Conservation (phyloP, 2,888 invertebrate species). For the Xestia rhomboidea region DNA sequence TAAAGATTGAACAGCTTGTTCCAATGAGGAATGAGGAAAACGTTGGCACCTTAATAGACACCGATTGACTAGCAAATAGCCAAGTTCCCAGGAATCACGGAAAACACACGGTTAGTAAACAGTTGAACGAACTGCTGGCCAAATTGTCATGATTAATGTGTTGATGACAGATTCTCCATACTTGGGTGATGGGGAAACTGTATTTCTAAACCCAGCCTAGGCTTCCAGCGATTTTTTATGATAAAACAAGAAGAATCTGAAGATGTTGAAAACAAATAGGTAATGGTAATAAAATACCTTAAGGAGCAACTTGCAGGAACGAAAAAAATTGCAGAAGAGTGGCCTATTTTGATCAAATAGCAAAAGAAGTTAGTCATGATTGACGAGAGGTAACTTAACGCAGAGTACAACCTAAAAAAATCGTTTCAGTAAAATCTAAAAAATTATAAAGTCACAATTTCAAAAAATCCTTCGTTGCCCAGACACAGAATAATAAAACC, state of each 20-base stretch:
- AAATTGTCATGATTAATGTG: constrained; percentile 14
- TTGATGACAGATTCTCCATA: background rate
- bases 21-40: constrained; percentile 45
- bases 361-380: background rate
- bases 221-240: background rate
- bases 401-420: background rate
- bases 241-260: background rate
- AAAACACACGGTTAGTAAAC: constrained; percentile 44
- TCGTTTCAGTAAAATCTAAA: background rate
- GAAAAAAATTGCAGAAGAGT: background rate
- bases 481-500: background rate
- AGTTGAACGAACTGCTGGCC: constrained; percentile 55
- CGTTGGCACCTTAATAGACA: constrained; percentile 40
- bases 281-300: no score
- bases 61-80: constrained; percentile 56
- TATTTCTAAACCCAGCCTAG: background rate
- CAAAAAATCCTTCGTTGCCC: background rate
- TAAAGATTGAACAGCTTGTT: constrained; percentile 31
- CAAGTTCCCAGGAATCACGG: constrained; percentile 53
- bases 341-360: background rate
- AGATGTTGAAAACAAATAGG: background rate
- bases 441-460: background rate
- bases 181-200: no score
- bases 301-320: background rate
- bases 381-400: background rate